Evolutionary conservation across 2,888 invertebrate genomes (phyloP), one percentile per base, ranked within the genome.

Genomic region (Tuta absoluta): DNA sequence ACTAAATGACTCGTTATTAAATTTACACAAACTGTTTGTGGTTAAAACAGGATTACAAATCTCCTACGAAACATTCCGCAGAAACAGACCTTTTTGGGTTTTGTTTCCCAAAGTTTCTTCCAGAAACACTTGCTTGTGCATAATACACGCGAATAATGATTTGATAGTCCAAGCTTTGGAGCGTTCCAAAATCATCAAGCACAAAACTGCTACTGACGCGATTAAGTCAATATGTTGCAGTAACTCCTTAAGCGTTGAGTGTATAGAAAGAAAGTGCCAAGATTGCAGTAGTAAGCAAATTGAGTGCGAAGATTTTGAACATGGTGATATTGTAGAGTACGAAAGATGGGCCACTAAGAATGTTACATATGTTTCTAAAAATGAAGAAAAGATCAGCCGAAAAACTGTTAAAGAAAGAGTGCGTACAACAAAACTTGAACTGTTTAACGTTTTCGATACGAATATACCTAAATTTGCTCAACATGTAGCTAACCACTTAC

Each of bases 351-450:
- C 59, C 48, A 64, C 68, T 10, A 70, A 68, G 63, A 66, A 63
- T 3, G 61, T 68, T 17, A 23, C 51, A 1, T 63, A 63, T 1
- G 11, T 65, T 1, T 64, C 68, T 3, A 68, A 65, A 64, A 65
- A 66, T 21, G 59, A 66, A 5, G n/a, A 37, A 57, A 67, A 66
- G 62, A 17, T 41, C 14, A 68, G 65, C 21, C 65, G 67, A 62
- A 67, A 71, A 67, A 67, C 66, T 63, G 10, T 69, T 0, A 69
- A 72, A 67, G 68, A 71, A 61, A 69, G 60, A 7, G 68, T 69
- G 0, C 63, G 62, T 19, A 68, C 68, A 2, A 64, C 69, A 23
- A 62, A 68, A 49, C 19, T 51, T 12, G 57, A 21, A 49, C 62
- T 68, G 5, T 17, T 66, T 41, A 37, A 64, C 48, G 0, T 65